A percentile compares a stretch with the other conserved stretches of the same genome.
Evolutionary conservation across 1,140 invertebrate species (phyloP).

Genomic region (Venturia canescens): DNA sequence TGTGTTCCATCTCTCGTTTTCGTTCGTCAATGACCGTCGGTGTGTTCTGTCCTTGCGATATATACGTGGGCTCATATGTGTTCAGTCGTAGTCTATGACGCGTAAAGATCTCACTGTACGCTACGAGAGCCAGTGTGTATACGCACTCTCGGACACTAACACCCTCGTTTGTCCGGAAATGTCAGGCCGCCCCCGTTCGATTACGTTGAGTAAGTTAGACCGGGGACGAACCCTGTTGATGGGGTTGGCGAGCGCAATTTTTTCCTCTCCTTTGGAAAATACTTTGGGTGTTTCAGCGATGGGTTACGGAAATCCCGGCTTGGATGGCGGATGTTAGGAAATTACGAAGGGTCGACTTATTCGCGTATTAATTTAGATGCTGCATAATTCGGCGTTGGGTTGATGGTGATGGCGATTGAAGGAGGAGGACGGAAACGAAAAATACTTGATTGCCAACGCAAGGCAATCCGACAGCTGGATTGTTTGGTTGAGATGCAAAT

Average conservation of each 20-base stretch:
- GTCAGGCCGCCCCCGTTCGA: slow-evolving; percentile 24
- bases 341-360: too few species aligned
- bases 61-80: background rate
- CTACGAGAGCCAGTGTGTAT: background rate
- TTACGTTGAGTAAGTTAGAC: slow-evolving; percentile 22
- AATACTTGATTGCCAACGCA: too few species aligned
- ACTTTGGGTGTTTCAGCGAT: background rate
- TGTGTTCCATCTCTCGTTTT: slow-evolving; percentile 36
- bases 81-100: slow-evolving; percentile 38
- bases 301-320: too few species aligned
- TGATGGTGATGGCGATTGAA: too few species aligned
- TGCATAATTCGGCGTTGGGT: too few species aligned
- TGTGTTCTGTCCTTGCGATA: slow-evolving; percentile 25
- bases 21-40: slow-evolving; percentile 34
- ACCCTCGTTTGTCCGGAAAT: slow-evolving; percentile 37
- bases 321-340: too few species aligned
- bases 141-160: slow-evolving; percentile 2
- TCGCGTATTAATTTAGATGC: too few species aligned
- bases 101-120: slow-evolving; percentile 30
- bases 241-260: background rate
- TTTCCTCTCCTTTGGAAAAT: slow-evolving; percentile 24
- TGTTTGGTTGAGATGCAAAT: too few species aligned
- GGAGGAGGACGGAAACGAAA: too few species aligned
- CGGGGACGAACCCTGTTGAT: background rate
- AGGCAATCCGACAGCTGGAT: too few species aligned